phyloP scores from a whole-genome alignment of 1,140 invertebrate species.

The Sesamia nonagrioides region DNA sequence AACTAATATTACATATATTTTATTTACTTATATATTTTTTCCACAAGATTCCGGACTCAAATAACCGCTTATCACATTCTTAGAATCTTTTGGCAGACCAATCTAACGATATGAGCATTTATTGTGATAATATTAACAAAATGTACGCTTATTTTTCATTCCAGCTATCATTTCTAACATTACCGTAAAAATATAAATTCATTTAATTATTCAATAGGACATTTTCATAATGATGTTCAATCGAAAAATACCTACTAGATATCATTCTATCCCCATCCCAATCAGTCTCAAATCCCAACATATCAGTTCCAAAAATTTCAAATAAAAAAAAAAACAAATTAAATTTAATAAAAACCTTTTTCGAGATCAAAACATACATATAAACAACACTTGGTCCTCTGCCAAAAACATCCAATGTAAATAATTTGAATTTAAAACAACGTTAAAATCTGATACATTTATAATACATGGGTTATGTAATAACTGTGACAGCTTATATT shows the following conservation, averaged over 20 bases:
- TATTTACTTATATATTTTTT: slow-evolving; percentile 43
- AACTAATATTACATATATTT: slow-evolving; percentile 45
- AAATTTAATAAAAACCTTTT: slow-evolving; percentile 16
- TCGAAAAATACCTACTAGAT: not conserved
- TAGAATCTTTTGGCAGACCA: slow-evolving; percentile 54
- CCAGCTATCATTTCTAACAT: slow-evolving; percentile 52
- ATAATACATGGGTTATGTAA: slow-evolving; percentile 44
- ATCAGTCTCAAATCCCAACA: slow-evolving; percentile 41
- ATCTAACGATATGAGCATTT: slow-evolving; percentile 45
- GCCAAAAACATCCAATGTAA: not conserved
- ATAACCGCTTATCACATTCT: slow-evolving; percentile 50
- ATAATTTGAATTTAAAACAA: slow-evolving; percentile 39
- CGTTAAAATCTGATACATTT: slow-evolving; percentile 45
- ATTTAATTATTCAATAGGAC: slow-evolving; percentile 6
- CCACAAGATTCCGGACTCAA: slow-evolving; percentile 43
- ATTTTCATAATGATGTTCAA: not conserved
- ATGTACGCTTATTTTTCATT: not conserved
- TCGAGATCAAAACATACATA: slow-evolving; percentile 38
- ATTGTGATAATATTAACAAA: not conserved
- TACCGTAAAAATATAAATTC: not conserved
- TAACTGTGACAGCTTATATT: slow-evolving; percentile 48
- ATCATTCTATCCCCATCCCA: slow-evolving; percentile 37
- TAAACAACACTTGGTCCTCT: slow-evolving; percentile 43
- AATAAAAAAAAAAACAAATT: not conserved
- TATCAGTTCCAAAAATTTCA: not conserved